phyloP scores from a whole-genome alignment of 2,888 invertebrate species.

The Drosophila monieri region DNA sequence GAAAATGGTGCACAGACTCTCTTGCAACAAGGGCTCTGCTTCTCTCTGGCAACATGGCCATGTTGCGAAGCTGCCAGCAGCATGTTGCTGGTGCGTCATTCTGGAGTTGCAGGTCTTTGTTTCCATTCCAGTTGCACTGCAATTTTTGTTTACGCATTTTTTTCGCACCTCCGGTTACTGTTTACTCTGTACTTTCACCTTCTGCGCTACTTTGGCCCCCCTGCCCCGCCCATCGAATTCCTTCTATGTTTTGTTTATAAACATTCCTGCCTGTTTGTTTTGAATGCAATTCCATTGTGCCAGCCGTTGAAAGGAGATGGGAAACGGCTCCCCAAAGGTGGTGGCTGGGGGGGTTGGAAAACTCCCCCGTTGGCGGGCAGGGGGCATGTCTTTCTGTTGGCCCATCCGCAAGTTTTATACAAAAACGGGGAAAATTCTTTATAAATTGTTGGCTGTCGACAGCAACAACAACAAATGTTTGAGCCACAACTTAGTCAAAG shows the following conservation, averaged over 20 bases:
- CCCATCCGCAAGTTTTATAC: slow-evolving; percentile 14
- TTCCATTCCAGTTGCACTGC: slow-evolving; percentile 20
- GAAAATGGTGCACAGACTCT: not conserved
- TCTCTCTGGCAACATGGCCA: not conserved
- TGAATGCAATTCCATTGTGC: slow-evolving; percentile 63
- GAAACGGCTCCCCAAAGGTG: slow-evolving; percentile 1
- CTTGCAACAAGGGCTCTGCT: not conserved
- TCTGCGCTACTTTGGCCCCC: slow-evolving; percentile 22
- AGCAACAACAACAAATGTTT: slow-evolving; percentile 34
- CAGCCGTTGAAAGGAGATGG: slow-evolving; percentile 55
- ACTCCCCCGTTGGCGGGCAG: not conserved
- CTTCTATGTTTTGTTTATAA: slow-evolving; percentile 69
- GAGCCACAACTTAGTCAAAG: slow-evolving; percentile 59
- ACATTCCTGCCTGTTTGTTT: slow-evolving; percentile 72
- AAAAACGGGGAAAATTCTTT: slow-evolving; percentile 48
- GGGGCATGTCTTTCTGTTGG: not conserved
- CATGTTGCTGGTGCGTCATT: slow-evolving; percentile 39
- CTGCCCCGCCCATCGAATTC: slow-evolving; percentile 14
- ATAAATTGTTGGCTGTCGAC: slow-evolving; percentile 62
- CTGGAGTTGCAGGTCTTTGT: not conserved
- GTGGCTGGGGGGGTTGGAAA: not conserved
- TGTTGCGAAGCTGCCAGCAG: slow-evolving; percentile 21
- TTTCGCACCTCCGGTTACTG: slow-evolving; percentile 62
- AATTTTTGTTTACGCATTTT: slow-evolving; percentile 63
- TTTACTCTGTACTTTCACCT: slow-evolving; percentile 57